Base-by-base conservation (phyloP, 2,113 vertebrate genomes). In the Noturus placidus region DNA sequence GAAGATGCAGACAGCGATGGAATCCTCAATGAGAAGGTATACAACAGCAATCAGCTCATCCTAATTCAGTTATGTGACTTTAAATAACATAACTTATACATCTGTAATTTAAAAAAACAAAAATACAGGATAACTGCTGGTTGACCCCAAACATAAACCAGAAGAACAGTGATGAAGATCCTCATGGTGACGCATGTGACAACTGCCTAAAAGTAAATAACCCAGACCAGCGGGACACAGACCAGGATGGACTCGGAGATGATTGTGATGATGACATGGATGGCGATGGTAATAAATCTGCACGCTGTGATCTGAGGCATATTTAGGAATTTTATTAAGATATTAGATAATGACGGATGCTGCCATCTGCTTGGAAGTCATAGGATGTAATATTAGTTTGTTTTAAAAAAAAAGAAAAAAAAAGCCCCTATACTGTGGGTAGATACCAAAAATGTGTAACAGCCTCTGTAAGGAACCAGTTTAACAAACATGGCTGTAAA, bases 211-310 rank as follows among this genome's bases (percentile, higher is more conserved):
- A 88, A 0, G 82, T 96, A 5, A 92, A 97, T 15, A 99, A 99
- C 90, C 97, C 97, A 7, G 96, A 96, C 91, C 99, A 99, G 92
- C 96, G 90, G 57, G 99, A 99, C 87, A 99, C 97, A 0, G 99
- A 99, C 88, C 90, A 93, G 65, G 97, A 99, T 0, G 98, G 98
- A 35, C 95, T 94, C 88, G 99, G 99, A 87, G 98, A 99, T 6
- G 96, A 96, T 84, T 99, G 99, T 85, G 99, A 99, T 79, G 96
- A 98, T 65, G 99, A 99, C 93, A 99, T 98, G 95, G 99, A 99
- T 86, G 97, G 97, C 86, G 99, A 99, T 25, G 97, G 98, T 99
- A 86, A 91, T 90, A 50, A 38, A n/a, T 19, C 15, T 63, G 72
- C 38, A 72, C 76, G 27, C 5, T 56, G 6, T 54, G 11, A 35